Percentiles rank a stretch among this genome's conserved stretches.
phyloP scores from a whole-genome alignment of 2,888 invertebrate genomes.

The Bugula neritina region DNA sequence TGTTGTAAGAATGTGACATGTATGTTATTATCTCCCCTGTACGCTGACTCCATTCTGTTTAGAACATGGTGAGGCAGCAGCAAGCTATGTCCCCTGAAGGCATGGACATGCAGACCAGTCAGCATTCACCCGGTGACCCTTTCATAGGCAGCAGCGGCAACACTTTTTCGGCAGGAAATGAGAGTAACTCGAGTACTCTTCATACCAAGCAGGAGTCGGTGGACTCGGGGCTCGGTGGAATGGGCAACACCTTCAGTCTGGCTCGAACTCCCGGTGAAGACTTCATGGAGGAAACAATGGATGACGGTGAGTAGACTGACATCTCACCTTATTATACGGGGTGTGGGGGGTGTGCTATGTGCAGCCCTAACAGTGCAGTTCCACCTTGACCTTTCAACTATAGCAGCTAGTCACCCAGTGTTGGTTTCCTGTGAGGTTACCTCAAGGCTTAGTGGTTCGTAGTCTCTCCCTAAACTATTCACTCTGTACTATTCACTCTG shows the following conservation, averaged over 20 bases:
- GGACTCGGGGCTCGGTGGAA: constrained; percentile 79
- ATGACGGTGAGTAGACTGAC: constrained; percentile 21
- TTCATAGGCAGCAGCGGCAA: constrained; percentile 16
- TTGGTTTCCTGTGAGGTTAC: too few relatives aligned
- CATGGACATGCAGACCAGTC: constrained; percentile 23
- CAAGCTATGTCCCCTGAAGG: constrained; percentile 9
- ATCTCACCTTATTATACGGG: too few relatives aligned
- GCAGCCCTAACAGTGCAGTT: too few relatives aligned
- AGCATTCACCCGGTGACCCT: constrained; percentile 13
- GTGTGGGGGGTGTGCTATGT: too few relatives aligned
- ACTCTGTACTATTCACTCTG: too few relatives aligned
- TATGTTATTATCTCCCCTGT: neutral
- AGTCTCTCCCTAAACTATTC: too few relatives aligned
- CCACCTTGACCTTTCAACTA: too few relatives aligned
- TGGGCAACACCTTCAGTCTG: constrained; percentile 7
- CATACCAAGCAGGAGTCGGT: constrained; percentile 91
- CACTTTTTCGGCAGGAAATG: neutral
- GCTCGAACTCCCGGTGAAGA: neutral
- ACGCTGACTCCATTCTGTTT: neutral
- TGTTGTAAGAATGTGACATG: too few relatives aligned
- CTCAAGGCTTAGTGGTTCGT: too few relatives aligned
- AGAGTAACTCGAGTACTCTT: constrained; percentile 34
- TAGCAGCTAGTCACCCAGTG: too few relatives aligned
- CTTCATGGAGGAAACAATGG: constrained; percentile 26
- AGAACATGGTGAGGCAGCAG: neutral